Evolutionary conservation across 2,888 invertebrate genomes (phyloP), one percentile per base, ranked within the genome.

Genomic region (Malacosoma neustria): DNA sequence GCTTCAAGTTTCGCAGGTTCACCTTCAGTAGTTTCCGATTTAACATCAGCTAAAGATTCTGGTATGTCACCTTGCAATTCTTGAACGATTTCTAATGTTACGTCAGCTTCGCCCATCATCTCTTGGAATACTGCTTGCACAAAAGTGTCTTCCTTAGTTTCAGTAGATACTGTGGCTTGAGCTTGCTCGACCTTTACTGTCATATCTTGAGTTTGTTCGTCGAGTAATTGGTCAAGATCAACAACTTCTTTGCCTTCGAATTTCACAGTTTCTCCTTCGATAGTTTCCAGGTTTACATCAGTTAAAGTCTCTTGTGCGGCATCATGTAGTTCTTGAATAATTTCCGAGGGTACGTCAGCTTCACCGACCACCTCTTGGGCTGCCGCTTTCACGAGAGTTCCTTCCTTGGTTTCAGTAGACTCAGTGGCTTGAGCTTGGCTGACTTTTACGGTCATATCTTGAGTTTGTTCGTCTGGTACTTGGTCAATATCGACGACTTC

Each of bases 1-100:
- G 56, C 51, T 51, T 74, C 65, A 14, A 77, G 49, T n/a, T 51
- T 46, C 29, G 58, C 52, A 30, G 79, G 43, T 2, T 70, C 62
- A 29, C 47, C 59, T 71, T 29, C 80, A 49, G 45, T 66, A 60
- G 4, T 59, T 48, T 11, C 67, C 72, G 39, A 76, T 41, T 22
- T 41, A 43, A 11, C 45, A 48, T 45, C 70, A 64, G 40, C 62
- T 43, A 32, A 41, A 38, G 30, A 33, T 39, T 30, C 50, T 31
- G 33, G 46, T 39, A 15, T 38, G 36, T 7, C 46, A 32, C 2
- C 30, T 37, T 34, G 48, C 35, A 35, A 1, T 15, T 1, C 15
- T 1, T 6, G 7, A 15, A 7, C 1, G 4, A 6, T 15, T 15
- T 22, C 22, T 9, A 5, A 22, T 9, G 3, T 22, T 22, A 22